Conservation (phyloP, 2,113 vertebrate genomes). For the Ptilonorhynchus violaceus region DNA sequence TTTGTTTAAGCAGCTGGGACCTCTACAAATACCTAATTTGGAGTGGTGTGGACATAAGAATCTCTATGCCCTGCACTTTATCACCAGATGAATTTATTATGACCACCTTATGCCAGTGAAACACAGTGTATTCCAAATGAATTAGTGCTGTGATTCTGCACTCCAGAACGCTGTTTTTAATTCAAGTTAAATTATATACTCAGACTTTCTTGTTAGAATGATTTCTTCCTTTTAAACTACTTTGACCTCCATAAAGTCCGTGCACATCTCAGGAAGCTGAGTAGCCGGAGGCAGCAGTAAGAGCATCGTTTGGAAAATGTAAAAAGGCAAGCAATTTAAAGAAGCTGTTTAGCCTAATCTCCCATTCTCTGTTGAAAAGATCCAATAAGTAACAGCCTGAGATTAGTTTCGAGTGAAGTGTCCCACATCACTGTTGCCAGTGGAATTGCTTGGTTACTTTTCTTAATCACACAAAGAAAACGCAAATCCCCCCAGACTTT, state of each 20-base stretch:
- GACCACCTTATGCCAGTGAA: neutral
- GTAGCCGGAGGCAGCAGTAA: neutral
- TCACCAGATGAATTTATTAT: neutral
- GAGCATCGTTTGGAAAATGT: neutral
- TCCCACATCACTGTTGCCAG: neutral
- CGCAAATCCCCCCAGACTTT: neutral
- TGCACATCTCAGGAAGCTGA: neutral
- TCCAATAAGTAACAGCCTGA: neutral
- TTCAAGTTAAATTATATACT: neutral
- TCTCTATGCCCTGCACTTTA: neutral
- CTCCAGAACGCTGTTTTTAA: neutral
- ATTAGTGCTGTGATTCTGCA: neutral
- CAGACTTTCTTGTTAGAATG: neutral
- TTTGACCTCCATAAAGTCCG: conserved; percentile 3
- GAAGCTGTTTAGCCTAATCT: neutral
- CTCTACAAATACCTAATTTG: neutral
- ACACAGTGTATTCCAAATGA: neutral
- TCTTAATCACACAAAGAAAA: neutral
- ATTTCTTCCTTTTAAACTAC: conserved; percentile 24
- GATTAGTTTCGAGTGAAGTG: neutral
- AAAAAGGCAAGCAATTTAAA: neutral
- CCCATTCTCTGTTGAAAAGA: neutral
- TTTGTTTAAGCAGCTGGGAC: neutral
- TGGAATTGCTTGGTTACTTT: neutral
- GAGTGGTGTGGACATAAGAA: neutral